A percentile compares a stretch with the other conserved stretches of the same genome.
Conservation (phyloP, 2,888 invertebrate species). For the Trissolcus japonicus region DNA sequence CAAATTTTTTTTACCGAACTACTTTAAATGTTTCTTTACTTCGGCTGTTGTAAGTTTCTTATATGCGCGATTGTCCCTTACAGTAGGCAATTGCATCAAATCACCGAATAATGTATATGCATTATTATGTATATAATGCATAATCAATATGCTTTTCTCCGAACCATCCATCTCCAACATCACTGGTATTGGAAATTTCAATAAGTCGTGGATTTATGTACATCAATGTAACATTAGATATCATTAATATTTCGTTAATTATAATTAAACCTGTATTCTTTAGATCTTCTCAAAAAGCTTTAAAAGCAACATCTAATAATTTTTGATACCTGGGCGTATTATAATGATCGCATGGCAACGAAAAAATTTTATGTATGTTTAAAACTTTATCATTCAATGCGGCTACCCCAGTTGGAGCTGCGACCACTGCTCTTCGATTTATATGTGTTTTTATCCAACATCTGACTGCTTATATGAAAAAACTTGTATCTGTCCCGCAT, state of each 20-base stretch:
- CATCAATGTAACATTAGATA: constrained; percentile 4
- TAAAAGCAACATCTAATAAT: constrained; percentile 61
- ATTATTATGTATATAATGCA: too few species aligned
- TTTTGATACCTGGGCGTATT: constrained; percentile 57
- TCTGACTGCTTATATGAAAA: constrained; percentile 63
- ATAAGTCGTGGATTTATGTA: constrained; percentile 57
- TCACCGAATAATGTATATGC: constrained; percentile 67
- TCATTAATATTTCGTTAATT: constrained; percentile 20
- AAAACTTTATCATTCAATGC: constrained; percentile 68
- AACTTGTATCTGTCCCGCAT: constrained; percentile 53
- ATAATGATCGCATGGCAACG: not conserved
- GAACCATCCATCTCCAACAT: constrained; percentile 64
- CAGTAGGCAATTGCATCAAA: constrained; percentile 66
- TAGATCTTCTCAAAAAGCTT: constrained; percentile 54
- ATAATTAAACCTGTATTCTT: constrained; percentile 48
- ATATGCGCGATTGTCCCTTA: constrained; percentile 61
- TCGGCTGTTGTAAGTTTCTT: constrained; percentile 55
- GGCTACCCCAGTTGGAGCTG: constrained; percentile 67
- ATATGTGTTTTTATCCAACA: constrained; percentile 61
- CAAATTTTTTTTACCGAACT: constrained; percentile 31
- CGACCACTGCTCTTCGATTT: constrained; percentile 56
- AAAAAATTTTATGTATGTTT: constrained; percentile 60
- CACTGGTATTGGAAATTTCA: constrained; percentile 64
- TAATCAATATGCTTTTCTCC: constrained; percentile 61
- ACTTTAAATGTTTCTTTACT: constrained; percentile 59